Evolutionary conservation across 2,888 invertebrate genomes (phyloP).

Genomic region (Thecocarcelia acutangulata): DNA sequence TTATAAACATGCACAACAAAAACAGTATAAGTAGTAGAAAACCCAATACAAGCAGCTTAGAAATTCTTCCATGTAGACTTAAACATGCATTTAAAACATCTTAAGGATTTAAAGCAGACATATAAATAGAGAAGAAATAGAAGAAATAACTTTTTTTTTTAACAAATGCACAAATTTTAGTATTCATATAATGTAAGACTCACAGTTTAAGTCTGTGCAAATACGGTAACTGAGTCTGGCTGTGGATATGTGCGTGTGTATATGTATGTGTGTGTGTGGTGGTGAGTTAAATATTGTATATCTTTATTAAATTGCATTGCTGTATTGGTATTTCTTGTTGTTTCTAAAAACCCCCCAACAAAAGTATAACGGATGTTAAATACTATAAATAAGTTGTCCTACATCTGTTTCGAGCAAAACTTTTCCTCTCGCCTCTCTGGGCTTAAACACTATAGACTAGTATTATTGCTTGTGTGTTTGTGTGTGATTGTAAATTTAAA

Average conservation of each 20-base stretch:
- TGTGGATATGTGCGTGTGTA: neutral
- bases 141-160: neutral
- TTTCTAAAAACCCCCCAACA: constrained; percentile 8
- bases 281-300: constrained; percentile 28
- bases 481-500: neutral
- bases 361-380: constrained; percentile 50
- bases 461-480: neutral
- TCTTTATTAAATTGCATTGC: constrained; percentile 41
- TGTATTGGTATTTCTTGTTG: constrained; percentile 31
- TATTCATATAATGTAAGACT: constrained; percentile 12
- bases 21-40: neutral
- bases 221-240: neutral
- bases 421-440: neutral
- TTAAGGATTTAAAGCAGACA: constrained; percentile 30
- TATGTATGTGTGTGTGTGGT: neutral
- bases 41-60: constrained; percentile 31
- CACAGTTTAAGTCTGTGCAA: neutral
- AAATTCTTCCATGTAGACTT: constrained; percentile 12
- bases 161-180: constrained; percentile 14
- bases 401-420: constrained; percentile 35
- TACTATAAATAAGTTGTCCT: constrained; percentile 58
- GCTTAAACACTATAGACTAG: neutral
- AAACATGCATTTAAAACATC: constrained; percentile 1
- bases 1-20: constrained; percentile 19
- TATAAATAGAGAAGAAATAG: constrained; percentile 10